Evolutionary conservation across 2,888 invertebrate species (phyloP), one percentile per base, ranked within the genome.

Genomic region (Bruchidius siliquastri): DNA sequence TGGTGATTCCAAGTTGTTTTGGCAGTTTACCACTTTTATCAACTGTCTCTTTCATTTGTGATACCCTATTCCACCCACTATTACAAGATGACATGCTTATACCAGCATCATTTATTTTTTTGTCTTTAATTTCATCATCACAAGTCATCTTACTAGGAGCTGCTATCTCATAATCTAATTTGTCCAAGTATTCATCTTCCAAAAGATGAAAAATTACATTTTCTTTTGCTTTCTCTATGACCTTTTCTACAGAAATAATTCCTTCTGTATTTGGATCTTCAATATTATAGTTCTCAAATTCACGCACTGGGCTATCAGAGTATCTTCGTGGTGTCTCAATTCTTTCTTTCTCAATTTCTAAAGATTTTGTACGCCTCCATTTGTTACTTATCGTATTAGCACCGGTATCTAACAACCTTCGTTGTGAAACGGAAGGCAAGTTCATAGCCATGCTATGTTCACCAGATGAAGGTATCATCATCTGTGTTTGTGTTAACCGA

Each of bases 121-220:
- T 22, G 2, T 70, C 30, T 76, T 74, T 72, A 72, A 72, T 1
- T 49, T 73, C 20, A 72, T 21, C 49, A 68, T 74, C 26, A 26
- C 26, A 26, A 26, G 26, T 26, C 2, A 26, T 26, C 26, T 13
- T 49, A 8, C 13, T 18, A 49, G 49, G 49, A 13, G 49, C 10
- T 20, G 68, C 73, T 26, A 75, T 72, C 68, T 76, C 75, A 30
- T 76, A 75, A 70, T 83, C 83, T n/a, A 83, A 71, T 73, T 79
- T 79, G 68, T 80, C 76, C 32, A 84, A 77, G 75, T 79, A 83
- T 71, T 82, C 79, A 68, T 83, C 81, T 77, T 84, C 85, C 20
- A 83, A 75, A 71, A 83, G 76, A 74, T 82, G 75, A n/a, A 81
- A 74, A 10, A 83, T 68, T 32, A 80, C 78, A 10, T 78, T 79